Evolutionary conservation across 2,888 invertebrate genomes (phyloP).

Genomic region (Pedicia rivosa): DNA sequence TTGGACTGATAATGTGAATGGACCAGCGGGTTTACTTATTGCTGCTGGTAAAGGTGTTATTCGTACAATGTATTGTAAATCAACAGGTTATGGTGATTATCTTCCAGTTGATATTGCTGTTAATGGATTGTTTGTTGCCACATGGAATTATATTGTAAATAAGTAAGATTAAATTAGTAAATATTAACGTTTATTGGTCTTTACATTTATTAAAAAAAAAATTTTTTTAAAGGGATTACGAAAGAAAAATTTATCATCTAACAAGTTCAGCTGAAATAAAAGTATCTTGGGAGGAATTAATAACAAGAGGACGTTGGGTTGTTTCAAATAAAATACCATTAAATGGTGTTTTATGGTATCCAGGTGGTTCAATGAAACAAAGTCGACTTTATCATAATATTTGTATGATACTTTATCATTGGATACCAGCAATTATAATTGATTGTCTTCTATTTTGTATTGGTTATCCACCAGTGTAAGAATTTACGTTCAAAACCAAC

Average conservation of each 20-base stretch:
- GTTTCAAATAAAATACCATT: constrained; percentile 65
- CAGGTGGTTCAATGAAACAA: constrained; percentile 76
- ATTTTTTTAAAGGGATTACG: constrained; percentile 33
- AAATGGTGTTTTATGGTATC: constrained; percentile 76
- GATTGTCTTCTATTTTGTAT: constrained; percentile 62
- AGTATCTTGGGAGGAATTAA: constrained; percentile 78
- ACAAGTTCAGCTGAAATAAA: constrained; percentile 68
- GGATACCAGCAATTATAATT: constrained; percentile 73
- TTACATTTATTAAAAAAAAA: too few relatives aligned
- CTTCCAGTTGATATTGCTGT: constrained; percentile 68
- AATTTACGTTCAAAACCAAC: background rate
- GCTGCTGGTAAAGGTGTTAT: constrained; percentile 77
- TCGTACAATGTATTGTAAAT: constrained; percentile 73
- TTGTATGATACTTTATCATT: constrained; percentile 74
- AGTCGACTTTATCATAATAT: constrained; percentile 62
- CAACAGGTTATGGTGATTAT: constrained; percentile 61
- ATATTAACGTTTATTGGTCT: too few relatives aligned
- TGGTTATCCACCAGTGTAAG: constrained; percentile 80
- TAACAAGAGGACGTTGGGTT: constrained; percentile 61
- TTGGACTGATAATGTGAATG: constrained; percentile 89
- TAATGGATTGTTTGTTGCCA: constrained; percentile 50
- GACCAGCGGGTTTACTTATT: constrained; percentile 72
- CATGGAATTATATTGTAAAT: constrained; percentile 47
- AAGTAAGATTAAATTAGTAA: constrained; percentile 36
- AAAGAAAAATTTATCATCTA: constrained; percentile 48